Conservation (phyloP, 2,797 vertebrate species). For the Myotis myotis region DNA sequence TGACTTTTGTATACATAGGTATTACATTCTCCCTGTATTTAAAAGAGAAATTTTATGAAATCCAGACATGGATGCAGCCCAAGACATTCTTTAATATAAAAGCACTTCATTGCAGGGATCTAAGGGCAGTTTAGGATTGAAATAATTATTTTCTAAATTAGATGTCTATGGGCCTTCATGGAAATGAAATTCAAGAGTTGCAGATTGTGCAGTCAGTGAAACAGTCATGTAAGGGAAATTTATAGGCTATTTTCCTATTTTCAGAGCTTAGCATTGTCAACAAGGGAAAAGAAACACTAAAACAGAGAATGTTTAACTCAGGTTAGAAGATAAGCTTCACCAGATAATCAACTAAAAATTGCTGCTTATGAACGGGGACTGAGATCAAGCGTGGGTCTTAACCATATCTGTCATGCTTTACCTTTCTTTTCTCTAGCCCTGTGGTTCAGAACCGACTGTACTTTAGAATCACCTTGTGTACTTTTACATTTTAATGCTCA, state of each 20-base stretch:
- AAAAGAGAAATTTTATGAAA: slow-evolving; percentile 42
- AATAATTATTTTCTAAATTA: slow-evolving; percentile 38
- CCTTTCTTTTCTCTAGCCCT: background rate
- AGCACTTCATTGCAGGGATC: background rate
- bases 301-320: slow-evolving; percentile 37
- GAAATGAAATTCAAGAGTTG: slow-evolving; percentile 35
- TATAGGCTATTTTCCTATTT: slow-evolving; percentile 2
- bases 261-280: slow-evolving; percentile 34
- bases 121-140: slow-evolving; percentile 10
- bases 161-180: background rate
- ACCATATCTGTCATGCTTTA: background rate
- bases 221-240: slow-evolving; percentile 27
- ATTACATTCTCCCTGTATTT: background rate
- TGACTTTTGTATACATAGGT: background rate
- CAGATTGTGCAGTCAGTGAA: background rate
- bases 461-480: background rate
- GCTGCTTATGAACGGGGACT: background rate
- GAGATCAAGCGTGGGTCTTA: slow-evolving; percentile 11
- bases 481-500: background rate
- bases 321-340: slow-evolving; percentile 13
- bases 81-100: background rate
- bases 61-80: background rate
- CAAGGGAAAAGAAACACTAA: slow-evolving; percentile 25
- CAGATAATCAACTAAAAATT: background rate
- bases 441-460: background rate